Percentiles rank a stretch among this genome's conserved stretches.
phyloP scores from a whole-genome alignment of 2,113 vertebrate genomes.

The Gopherus evgoodei region DNA sequence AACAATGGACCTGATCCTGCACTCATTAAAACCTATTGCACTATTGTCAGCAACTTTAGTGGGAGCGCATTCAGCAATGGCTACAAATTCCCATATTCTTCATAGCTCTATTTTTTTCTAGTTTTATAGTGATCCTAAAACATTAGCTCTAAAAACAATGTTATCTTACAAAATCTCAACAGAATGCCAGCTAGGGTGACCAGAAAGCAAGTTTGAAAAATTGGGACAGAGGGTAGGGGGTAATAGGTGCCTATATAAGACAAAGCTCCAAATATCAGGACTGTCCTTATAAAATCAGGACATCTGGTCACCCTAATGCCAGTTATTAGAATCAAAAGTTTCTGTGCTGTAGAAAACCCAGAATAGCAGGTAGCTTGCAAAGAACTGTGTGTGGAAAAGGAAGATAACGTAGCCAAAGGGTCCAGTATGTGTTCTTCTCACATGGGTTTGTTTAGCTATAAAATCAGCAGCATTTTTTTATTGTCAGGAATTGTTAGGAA shows the following conservation, averaged over 20 bases:
- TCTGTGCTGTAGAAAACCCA: conserved; percentile 14
- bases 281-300: too few species aligned
- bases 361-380: neutral
- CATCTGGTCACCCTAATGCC: neutral
- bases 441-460: conserved; percentile 33
- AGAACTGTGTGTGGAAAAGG: neutral
- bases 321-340: neutral
- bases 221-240: too few species aligned
- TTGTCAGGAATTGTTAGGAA: neutral
- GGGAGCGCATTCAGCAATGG: rapidly evolving
- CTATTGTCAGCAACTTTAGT: rapidly evolving
- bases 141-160: neutral
- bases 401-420: conserved; percentile 55
- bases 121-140: neutral
- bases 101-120: neutral
- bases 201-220: too few species aligned
- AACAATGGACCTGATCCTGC: neutral
- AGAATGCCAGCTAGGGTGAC: neutral
- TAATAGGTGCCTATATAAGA: too few species aligned
- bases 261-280: too few species aligned
- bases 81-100: neutral
- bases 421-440: conserved; percentile 59
- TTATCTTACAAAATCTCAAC: conserved; percentile 43
- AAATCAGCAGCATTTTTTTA: neutral
- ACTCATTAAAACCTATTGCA: rapidly evolving